Evolutionary conservation across 2,888 invertebrate species (phyloP).

Genomic region (Aporophyla nigra): DNA sequence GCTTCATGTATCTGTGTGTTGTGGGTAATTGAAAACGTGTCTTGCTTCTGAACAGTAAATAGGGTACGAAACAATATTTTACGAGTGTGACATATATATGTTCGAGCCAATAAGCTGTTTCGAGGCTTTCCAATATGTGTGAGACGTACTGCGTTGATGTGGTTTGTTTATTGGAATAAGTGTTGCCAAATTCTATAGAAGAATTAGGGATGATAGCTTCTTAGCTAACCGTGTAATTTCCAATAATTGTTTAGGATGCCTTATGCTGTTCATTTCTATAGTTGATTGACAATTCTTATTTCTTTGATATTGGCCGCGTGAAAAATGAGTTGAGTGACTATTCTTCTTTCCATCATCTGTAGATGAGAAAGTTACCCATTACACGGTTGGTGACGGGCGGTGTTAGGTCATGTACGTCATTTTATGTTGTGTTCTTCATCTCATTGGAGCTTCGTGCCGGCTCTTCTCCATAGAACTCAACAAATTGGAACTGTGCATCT

Average conservation of each 20-base stretch:
- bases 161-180: no score
- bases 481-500: no score
- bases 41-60: slow-evolving; percentile 15
- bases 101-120: slow-evolving; percentile 9
- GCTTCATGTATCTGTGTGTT: not conserved
- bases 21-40: slow-evolving; percentile 49
- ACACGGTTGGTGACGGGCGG: not conserved
- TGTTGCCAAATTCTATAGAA: not conserved
- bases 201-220: not conserved
- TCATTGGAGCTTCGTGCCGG: no score
- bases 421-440: not conserved
- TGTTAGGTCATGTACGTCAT: not conserved
- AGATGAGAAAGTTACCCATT: no score
- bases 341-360: not conserved
- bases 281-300: no score
- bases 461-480: no score
- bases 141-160: not conserved
- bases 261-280: no score
- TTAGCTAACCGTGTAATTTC: not conserved
- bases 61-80: slow-evolving; percentile 20
- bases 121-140: not conserved
- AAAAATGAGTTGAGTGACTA: no score
- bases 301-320: no score
- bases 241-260: no score
- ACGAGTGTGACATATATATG: slow-evolving; percentile 17